These are phyloP conservation scores for Callocephalon fimbriatum DNA, from an alignment of 2,113 vertebrate species.

Conservation along the genomic window DNA sequence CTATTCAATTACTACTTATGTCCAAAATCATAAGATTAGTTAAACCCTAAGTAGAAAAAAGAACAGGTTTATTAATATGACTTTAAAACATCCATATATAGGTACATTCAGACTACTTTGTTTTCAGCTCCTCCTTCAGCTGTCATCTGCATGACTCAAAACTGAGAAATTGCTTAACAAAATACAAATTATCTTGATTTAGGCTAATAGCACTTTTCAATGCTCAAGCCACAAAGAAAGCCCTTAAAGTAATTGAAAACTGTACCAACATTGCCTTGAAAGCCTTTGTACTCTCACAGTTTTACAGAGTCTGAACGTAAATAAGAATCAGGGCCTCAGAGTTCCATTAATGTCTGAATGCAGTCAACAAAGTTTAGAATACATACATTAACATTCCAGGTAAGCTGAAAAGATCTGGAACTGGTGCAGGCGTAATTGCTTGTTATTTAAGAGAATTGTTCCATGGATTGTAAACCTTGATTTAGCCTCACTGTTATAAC, in stretches of 20 bases:
- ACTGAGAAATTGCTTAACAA: background rate
- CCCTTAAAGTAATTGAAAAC: background rate
- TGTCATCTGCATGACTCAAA: background rate
- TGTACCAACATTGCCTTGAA: background rate
- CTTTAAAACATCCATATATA: background rate
- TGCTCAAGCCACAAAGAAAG: background rate
- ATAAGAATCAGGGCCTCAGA: background rate
- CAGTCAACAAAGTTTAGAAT: background rate
- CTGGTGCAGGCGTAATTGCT: background rate
- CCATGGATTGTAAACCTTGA: background rate
- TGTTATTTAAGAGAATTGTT: background rate
- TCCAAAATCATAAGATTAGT: conserved; percentile 86
- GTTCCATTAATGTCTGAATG: background rate
- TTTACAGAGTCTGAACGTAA: background rate
- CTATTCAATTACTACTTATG: conserved; percentile 82
- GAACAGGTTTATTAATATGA: background rate
- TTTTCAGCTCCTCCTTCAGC: background rate
- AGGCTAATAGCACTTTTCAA: background rate
- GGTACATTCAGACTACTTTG: background rate
- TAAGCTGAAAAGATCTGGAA: background rate
- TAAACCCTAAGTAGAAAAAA: conserved; percentile 75
- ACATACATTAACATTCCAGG: background rate
- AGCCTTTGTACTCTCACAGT: background rate
- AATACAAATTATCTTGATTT: background rate
- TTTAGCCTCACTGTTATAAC: background rate